These are phyloP conservation scores for Puma concolor DNA, from an alignment of 2,113 vertebrate genomes.

Conservation along the genomic window DNA sequence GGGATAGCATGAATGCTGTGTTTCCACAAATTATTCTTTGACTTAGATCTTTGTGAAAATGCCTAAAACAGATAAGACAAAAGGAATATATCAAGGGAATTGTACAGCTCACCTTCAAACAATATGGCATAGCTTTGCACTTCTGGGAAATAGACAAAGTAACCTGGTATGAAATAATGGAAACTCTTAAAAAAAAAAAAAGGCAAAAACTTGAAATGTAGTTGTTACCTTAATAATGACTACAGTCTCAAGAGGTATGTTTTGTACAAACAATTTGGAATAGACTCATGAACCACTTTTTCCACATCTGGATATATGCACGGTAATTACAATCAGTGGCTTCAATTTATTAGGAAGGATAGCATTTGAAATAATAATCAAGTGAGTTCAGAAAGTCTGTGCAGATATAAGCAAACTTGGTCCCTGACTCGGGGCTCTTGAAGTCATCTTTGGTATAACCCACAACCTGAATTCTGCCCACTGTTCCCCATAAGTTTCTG, in stretches of 20 bases:
- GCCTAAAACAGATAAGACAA: background rate
- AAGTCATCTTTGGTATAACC: background rate
- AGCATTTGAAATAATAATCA: background rate
- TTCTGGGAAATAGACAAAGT: background rate
- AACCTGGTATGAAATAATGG: background rate
- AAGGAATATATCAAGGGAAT: background rate
- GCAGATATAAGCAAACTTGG: background rate
- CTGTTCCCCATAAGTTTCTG: background rate
- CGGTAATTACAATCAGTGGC: background rate
- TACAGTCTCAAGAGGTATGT: background rate
- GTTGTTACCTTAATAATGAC: background rate
- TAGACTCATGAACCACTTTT: background rate
- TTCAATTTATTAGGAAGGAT: background rate
- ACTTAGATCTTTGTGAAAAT: background rate
- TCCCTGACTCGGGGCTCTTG: background rate
- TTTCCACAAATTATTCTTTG: background rate
- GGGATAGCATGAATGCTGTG: background rate
- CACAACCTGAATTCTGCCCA: background rate
- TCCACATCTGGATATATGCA: background rate
- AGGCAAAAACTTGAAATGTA: background rate
- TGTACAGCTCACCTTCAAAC: background rate
- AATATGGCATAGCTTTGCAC: background rate
- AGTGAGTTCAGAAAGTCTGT: background rate
- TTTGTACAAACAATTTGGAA: background rate
- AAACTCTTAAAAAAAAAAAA: background rate